A percentile compares a stretch with the other conserved stretches of the same genome.
Evolutionary conservation across 2,113 vertebrate genomes (phyloP).

Genomic region (Brevimyrus niger): DNA sequence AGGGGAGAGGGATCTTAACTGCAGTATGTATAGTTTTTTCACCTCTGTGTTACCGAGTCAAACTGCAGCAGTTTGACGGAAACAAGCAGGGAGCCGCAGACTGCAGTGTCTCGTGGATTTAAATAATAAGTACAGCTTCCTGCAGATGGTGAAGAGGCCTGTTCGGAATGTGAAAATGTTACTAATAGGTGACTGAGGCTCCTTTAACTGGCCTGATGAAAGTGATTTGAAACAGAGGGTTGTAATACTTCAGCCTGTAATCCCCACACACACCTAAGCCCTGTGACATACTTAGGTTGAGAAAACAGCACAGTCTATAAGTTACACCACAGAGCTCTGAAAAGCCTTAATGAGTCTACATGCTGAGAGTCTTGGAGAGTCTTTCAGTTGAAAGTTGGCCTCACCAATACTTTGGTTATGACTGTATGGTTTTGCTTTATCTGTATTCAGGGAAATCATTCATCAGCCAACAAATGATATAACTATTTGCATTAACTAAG

Average conservation of each 20-base stretch:
- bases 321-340: not conserved
- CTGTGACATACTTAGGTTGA: not conserved
- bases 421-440: not conserved
- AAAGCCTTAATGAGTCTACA: not conserved
- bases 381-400: not conserved
- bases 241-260: not conserved
- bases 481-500: not conserved
- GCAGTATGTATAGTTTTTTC: not conserved
- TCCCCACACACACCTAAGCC: not conserved
- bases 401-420: not conserved
- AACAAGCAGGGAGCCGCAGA: not conserved
- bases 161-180: not conserved
- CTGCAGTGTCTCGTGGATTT: not conserved
- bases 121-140: not conserved
- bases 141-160: not conserved
- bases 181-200: not conserved
- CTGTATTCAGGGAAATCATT: not conserved
- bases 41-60: not conserved
- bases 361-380: not conserved
- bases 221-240: not conserved
- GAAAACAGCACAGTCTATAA: not conserved
- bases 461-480: not conserved
- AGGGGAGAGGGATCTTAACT: not conserved
- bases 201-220: not conserved
- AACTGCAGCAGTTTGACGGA: not conserved